These are phyloP conservation scores for Regulus satrapa DNA, from an alignment of 2,113 vertebrate species.

Conservation along the genomic window DNA sequence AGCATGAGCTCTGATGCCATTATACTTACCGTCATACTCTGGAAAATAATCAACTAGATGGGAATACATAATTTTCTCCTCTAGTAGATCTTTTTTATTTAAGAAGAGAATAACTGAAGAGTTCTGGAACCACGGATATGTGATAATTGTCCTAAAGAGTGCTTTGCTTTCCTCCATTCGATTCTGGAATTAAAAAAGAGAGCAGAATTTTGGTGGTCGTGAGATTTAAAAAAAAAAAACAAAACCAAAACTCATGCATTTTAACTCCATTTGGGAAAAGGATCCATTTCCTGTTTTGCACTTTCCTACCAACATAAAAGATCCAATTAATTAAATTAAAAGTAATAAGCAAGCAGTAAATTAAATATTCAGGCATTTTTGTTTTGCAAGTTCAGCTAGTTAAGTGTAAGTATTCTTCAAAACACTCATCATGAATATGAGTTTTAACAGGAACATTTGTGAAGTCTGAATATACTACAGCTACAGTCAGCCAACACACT, in stretches of 20 bases:
- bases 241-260: too few relatives aligned
- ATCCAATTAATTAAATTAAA: not conserved
- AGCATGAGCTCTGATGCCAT: not conserved
- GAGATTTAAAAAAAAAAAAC: too few relatives aligned
- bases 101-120: conserved; percentile 94
- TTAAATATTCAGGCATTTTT: not conserved
- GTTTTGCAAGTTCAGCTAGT: not conserved
- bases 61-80: conserved; percentile 96
- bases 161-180: conserved; percentile 97
- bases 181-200: conserved; percentile 71
- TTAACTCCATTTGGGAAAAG: not conserved
- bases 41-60: conserved; percentile 95
- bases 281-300: not conserved
- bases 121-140: conserved; percentile 93
- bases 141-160: conserved; percentile 92
- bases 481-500: not conserved
- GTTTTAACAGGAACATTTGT: not conserved
- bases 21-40: conserved; percentile 89
- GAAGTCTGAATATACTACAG: not conserved
- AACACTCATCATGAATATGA: not conserved
- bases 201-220: not conserved
- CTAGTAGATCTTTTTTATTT: conserved; percentile 96
- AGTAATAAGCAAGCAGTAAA: not conserved
- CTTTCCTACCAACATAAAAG: not conserved
- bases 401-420: not conserved